Conservation (phyloP, 2,797 vertebrate genomes). For the Peromyscus eremicus region DNA sequence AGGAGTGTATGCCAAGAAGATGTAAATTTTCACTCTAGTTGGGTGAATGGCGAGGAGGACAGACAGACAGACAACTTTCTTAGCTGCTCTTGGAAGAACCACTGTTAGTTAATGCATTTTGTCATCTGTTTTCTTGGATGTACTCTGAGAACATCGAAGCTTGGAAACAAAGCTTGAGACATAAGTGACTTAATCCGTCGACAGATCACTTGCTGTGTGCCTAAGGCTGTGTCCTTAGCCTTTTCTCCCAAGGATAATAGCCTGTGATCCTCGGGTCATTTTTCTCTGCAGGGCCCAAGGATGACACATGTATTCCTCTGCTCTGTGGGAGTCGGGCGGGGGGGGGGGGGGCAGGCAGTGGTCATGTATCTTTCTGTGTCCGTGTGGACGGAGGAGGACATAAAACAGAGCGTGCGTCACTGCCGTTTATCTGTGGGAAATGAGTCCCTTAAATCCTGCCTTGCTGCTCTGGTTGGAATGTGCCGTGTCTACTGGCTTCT, state of each 20-base stretch:
- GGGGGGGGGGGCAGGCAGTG: background rate
- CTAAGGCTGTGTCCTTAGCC: constrained; percentile 13
- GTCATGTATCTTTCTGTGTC: background rate
- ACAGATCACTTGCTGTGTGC: background rate
- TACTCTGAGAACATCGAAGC: background rate
- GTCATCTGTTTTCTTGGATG: background rate
- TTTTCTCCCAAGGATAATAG: background rate
- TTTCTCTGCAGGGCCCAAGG: background rate
- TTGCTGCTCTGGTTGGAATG: constrained; percentile 60
- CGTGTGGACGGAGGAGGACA: constrained; percentile 28
- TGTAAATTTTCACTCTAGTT: background rate
- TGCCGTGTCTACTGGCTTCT: constrained; percentile 67
- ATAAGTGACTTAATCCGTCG: background rate
- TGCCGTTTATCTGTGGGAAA: constrained; percentile 71
- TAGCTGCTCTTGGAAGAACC: constrained; percentile 20
- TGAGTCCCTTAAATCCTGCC: constrained; percentile 74
- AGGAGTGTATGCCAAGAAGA: background rate
- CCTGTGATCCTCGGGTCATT: constrained; percentile 35
- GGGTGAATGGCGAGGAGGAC: background rate
- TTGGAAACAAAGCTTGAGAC: background rate
- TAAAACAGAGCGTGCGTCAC: constrained; percentile 59
- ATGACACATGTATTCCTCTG: background rate
- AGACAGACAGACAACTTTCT: constrained; percentile 22
- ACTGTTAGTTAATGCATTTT: constrained; percentile 1
- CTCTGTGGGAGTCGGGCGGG: constrained; percentile 2